Base-by-base conservation (phyloP, 2,888 invertebrate genomes). In the Schrankia costaestrigalis region DNA sequence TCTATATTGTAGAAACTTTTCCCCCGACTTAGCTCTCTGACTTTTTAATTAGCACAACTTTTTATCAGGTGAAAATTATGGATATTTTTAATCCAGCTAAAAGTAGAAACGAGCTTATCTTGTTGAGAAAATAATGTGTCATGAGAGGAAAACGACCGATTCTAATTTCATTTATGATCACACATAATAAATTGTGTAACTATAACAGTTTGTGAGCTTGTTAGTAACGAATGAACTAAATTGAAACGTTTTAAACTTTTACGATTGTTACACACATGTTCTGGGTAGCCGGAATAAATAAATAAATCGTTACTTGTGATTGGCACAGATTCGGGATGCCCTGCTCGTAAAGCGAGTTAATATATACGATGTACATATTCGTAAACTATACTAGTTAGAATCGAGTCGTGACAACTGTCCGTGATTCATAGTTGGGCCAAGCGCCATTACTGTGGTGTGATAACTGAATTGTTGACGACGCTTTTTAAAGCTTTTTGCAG, bases 401-500 rank as follows among this genome's bases (percentile, higher is more conserved):
- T 60, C 46, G 52, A 54, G 51, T 53, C 30, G 35, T 33, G 36
- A 28, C 28, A 43, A 35, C 28, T 31, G 40, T n/a, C n/a, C n/a
- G n/a, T 36, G 45, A 46, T 41, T 56, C 63, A 66, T 69, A 63
- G 74, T 71, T 63, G 63, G 60, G 59, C 37, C 15, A 31, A 42
- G 45, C 53, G 46, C 41, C 54, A 48, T 50, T 54, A 52, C 56
- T 48, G 54, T 56, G 63, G 54, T 56, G 50, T 57, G 53, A 58
- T 81, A 84, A 85, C 72, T 73, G 65, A 80, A 78, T 85, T 84
- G 83, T 72, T 56, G 63, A 69, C 66, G 73, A 76, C 76, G 60
- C n/a, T 78, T 83, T 83, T 83, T 82, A 84, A 79, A 81, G 83
- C 82, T 80, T 82, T 83, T 82, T 79, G 71, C 73, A 61, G 67